Evolutionary conservation across 2,113 vertebrate genomes (phyloP).

Genomic region (Indri indri): DNA sequence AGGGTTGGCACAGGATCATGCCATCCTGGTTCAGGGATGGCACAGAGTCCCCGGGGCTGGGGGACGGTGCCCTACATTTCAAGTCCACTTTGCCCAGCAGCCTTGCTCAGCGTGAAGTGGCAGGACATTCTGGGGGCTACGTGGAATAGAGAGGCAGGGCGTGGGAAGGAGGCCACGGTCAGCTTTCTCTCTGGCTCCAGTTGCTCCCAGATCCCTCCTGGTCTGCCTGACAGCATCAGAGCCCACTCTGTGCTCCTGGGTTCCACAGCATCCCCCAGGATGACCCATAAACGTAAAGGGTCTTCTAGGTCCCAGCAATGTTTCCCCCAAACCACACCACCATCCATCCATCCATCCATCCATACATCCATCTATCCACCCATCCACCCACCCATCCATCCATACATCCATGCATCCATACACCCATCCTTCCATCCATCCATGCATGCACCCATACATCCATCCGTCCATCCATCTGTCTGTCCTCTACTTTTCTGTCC

Average conservation of each 20-base stretch:
- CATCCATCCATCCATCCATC: too few species aligned
- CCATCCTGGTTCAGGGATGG: background rate
- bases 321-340: background rate
- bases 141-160: background rate
- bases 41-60: accelerated
- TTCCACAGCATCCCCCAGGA: background rate
- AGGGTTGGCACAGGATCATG: too few species aligned
- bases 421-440: too few species aligned
- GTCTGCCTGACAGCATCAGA: background rate
- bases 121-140: background rate
- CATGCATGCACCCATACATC: background rate
- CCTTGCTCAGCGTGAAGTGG: background rate
- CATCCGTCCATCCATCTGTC: too few species aligned
- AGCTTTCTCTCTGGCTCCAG: background rate
- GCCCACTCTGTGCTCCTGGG: background rate
- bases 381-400: background rate
- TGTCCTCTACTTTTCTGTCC: background rate
- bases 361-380: background rate
- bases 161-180: accelerated
- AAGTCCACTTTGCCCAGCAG: background rate
- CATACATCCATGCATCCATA: too few species aligned
- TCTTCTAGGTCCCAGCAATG: background rate
- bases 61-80: background rate
- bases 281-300: background rate
- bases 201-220: background rate